Evolutionary conservation across 2,888 invertebrate genomes (phyloP).

Genomic region (Unio delphinus): DNA sequence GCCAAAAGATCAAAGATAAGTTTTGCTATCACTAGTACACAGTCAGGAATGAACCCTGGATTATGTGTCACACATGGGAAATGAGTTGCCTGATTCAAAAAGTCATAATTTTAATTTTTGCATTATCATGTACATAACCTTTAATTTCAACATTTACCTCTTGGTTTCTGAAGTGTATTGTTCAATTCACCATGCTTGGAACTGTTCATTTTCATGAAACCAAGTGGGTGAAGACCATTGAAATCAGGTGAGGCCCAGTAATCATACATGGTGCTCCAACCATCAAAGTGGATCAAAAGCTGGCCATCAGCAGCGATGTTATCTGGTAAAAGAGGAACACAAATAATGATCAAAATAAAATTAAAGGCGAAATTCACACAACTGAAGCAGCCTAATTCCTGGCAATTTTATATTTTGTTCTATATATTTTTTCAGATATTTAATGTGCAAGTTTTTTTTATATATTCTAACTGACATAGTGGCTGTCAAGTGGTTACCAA

Average conservation of each 20-base stretch:
- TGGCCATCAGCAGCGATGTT: conserved; percentile 39
- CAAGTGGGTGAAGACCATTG: conserved; percentile 56
- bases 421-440: no score
- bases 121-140: background rate
- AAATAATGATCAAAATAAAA: background rate
- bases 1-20: background rate
- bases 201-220: conserved; percentile 39
- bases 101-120: no score
- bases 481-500: no score
- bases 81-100: no score
- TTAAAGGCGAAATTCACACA: background rate
- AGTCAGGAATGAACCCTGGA: background rate
- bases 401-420: no score
- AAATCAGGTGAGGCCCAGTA: conserved; percentile 43
- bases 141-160: conserved; percentile 20
- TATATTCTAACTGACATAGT: no score
- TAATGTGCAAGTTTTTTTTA: no score
- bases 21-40: background rate
- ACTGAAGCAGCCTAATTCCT: background rate
- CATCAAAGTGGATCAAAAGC: conserved; percentile 64
- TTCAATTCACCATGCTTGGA: conserved; percentile 5
- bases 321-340: conserved; percentile 17
- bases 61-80: no score
- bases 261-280: conserved; percentile 57
- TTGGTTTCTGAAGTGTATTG: conserved; percentile 31